A percentile compares a stretch with the other conserved stretches of the same genome.
phyloP scores from a whole-genome alignment of 2,797 vertebrate species.

The Microtus obscurus region DNA sequence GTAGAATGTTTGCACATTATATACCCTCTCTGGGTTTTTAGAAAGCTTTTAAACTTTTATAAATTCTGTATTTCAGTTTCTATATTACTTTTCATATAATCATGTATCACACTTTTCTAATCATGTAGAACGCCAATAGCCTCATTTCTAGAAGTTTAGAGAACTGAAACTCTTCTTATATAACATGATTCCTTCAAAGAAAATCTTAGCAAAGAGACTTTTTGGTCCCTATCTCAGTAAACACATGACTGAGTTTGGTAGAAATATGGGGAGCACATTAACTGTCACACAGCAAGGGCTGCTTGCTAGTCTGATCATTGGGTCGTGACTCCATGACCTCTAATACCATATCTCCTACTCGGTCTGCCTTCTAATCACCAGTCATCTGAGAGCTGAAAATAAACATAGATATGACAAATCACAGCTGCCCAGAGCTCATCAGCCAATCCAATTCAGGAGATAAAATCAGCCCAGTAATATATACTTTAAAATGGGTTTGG shows the following conservation, averaged over 20 bases:
- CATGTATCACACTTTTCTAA: conserved; percentile 47
- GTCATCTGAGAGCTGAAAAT: conserved; percentile 59
- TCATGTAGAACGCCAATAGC: not conserved
- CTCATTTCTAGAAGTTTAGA: conserved; percentile 52
- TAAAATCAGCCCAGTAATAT: conserved; percentile 60
- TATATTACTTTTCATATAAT: conserved; percentile 40
- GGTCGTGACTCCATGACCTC: conserved; percentile 26
- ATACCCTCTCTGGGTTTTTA: not conserved
- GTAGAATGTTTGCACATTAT: not conserved
- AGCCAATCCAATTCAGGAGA: conserved; percentile 63
- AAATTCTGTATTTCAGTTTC: conserved; percentile 38
- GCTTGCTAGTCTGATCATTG: conserved; percentile 9
- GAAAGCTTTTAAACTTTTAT: conserved; percentile 19
- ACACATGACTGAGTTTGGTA: conserved; percentile 47
- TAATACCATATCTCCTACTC: not conserved
- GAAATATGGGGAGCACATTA: conserved; percentile 50
- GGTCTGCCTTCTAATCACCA: conserved; percentile 57
- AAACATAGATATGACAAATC: conserved; percentile 61
- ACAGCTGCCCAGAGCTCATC: conserved; percentile 50
- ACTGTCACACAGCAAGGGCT: conserved; percentile 33
- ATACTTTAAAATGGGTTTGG: conserved; percentile 67
- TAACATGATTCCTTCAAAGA: conserved; percentile 49
- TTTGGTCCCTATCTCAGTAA: conserved; percentile 26
- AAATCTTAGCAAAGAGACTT: conserved; percentile 55
- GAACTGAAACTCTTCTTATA: conserved; percentile 44